Percentiles rank a stretch among this genome's conserved stretches.
Conservation (phyloP, 2,797 vertebrate species). For the Mergus octosetaceus region DNA sequence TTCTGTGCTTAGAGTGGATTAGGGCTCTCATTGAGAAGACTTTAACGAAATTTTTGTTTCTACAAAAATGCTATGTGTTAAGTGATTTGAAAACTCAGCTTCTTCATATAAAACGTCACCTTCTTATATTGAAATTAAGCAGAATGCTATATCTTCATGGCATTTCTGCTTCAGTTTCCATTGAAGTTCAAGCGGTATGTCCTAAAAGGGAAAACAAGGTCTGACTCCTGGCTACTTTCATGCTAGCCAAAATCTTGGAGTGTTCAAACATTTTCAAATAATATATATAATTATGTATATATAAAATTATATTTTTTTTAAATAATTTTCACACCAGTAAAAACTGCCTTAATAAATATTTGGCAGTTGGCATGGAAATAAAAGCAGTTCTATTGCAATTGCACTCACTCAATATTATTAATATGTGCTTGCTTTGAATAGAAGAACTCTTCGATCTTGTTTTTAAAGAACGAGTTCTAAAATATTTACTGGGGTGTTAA, state of each 20-base stretch:
- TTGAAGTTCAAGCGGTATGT: background rate
- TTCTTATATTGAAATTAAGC: background rate
- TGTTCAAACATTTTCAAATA: constrained; percentile 4
- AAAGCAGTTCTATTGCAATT: background rate
- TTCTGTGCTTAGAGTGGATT: background rate
- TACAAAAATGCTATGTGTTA: background rate
- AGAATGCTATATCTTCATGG: background rate
- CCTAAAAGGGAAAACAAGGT: background rate
- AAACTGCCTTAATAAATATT: constrained; percentile 1
- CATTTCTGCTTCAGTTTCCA: constrained; percentile 7
- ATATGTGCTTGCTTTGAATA: background rate
- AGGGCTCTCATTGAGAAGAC: background rate
- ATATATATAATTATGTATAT: background rate
- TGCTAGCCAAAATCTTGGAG: background rate
- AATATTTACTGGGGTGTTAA: background rate
- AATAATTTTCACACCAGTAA: background rate
- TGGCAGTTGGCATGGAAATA: background rate
- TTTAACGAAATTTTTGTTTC: background rate
- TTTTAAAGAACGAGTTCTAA: background rate
- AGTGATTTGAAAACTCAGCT: background rate
- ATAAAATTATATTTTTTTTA: background rate
- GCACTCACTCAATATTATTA: background rate
- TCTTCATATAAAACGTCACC: constrained; percentile 1
- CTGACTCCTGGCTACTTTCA: constrained; percentile 15
- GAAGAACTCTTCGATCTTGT: background rate